These are phyloP conservation scores for Dromococcyx pavoninus DNA, from an alignment of 2,797 vertebrate genomes.

Conservation along the genomic window DNA sequence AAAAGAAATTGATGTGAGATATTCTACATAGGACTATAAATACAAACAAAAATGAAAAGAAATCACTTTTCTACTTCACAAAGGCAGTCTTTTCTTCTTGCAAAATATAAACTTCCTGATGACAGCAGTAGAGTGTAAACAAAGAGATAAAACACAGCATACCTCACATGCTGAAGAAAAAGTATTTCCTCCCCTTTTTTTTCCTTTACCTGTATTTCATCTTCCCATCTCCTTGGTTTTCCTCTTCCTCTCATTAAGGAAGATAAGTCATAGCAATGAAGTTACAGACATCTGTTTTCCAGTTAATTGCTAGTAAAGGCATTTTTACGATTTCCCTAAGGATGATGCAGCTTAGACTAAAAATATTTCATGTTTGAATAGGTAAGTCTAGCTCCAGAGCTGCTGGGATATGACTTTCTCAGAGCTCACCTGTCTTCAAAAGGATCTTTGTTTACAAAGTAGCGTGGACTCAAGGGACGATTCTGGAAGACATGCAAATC, in stretches of 20 bases:
- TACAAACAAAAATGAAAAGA: not conserved
- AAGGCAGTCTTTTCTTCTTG: not conserved
- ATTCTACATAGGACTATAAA: not conserved
- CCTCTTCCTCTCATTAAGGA: not conserved
- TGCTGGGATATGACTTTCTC: not conserved
- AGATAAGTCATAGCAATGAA: not conserved
- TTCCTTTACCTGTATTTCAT: not conserved
- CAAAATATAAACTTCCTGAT: not conserved
- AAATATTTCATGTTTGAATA: not conserved
- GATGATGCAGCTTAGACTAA: not conserved
- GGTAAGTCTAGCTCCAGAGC: not conserved
- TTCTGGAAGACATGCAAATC: not conserved
- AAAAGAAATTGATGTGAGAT: not conserved
- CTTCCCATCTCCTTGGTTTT: not conserved
- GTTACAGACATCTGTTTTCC: slow-evolving; percentile 9
- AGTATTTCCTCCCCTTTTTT: not conserved
- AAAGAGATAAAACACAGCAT: not conserved
- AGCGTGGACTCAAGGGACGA: not conserved
- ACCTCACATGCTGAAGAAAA: not conserved
- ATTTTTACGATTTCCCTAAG: slow-evolving; percentile 20
- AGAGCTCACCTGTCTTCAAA: not conserved
- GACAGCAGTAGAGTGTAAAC: slow-evolving; percentile 3
- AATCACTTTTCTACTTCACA: not conserved
- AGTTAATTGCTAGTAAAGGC: slow-evolving; percentile 31
- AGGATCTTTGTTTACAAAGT: not conserved